These are phyloP conservation scores for Drosophila ohnishii DNA, from an alignment of 1,140 invertebrate species.

Conservation along the genomic window DNA sequence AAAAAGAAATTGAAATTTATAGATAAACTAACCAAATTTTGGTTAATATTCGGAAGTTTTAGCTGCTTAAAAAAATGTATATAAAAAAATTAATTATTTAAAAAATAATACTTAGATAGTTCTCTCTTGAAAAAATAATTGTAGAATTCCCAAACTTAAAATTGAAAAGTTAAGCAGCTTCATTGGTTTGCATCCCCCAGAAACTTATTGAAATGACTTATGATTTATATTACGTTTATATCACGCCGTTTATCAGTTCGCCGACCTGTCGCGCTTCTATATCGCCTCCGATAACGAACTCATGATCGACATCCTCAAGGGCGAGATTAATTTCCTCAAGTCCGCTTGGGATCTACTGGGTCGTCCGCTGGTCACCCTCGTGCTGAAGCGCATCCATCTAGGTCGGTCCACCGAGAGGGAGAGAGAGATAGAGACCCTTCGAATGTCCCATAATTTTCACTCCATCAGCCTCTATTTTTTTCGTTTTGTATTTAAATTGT, in stretches of 20 bases:
- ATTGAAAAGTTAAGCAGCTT: neutral
- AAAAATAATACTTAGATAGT: too few relatives aligned
- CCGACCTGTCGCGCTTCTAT: conserved; percentile 97
- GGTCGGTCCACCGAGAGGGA: conserved; percentile 86
- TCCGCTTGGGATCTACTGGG: conserved; percentile 97
- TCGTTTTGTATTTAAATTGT: conserved; percentile 13
- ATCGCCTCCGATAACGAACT: conserved; percentile 98
- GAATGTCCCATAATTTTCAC: conserved; percentile 10
- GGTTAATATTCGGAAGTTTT: too few relatives aligned
- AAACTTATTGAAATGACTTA: conserved; percentile 24
- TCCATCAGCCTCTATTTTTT: conserved; percentile 20
- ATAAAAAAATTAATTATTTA: too few relatives aligned
- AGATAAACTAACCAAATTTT: neutral
- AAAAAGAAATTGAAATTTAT: neutral
- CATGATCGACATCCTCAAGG: conserved; percentile 98
- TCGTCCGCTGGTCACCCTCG: conserved; percentile 94
- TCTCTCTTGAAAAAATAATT: neutral
- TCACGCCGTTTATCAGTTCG: conserved; percentile 88
- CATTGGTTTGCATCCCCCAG: conserved; percentile 12
- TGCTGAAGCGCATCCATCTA: conserved; percentile 94
- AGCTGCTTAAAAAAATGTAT: too few relatives aligned
- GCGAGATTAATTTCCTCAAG: conserved; percentile 97
- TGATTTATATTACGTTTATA: conserved; percentile 71
- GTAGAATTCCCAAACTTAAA: neutral
- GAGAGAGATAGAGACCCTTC: neutral